A percentile compares a stretch with the other conserved stretches of the same genome.
Evolutionary conservation across 2,797 vertebrate species (phyloP).

Genomic region (Pitangus sulphuratus): DNA sequence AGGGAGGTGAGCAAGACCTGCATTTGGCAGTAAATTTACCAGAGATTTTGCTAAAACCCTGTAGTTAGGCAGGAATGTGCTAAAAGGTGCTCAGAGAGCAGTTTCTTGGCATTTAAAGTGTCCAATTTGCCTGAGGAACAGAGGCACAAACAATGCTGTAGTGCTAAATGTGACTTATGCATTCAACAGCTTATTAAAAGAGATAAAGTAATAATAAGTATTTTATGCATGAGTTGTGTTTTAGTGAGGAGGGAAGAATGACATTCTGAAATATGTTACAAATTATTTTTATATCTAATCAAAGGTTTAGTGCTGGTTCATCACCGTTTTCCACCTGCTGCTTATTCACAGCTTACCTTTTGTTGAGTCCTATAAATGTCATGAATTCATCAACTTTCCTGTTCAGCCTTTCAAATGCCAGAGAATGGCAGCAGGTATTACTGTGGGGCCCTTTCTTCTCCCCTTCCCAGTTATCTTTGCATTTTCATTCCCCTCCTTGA

Average conservation of each 20-base stretch:
- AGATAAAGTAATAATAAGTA: not conserved
- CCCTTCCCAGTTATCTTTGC: not conserved
- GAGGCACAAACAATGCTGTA: not conserved
- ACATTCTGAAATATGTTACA: not conserved
- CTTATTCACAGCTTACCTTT: slow-evolving; percentile 10
- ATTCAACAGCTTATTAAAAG: not conserved
- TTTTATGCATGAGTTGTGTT: not conserved
- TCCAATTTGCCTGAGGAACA: not conserved
- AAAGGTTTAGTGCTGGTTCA: slow-evolving; percentile 6
- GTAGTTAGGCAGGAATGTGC: not conserved
- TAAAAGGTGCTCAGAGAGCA: not conserved
- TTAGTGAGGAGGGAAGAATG: not conserved
- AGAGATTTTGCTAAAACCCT: rapidly evolving
- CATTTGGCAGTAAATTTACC: not conserved
- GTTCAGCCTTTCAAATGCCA: not conserved
- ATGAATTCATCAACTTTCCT: not conserved
- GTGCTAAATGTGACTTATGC: not conserved
- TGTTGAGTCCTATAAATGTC: not conserved
- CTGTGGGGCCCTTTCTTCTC: not conserved
- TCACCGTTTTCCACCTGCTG: not conserved
- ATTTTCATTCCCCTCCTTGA: not conserved
- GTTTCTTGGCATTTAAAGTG: not conserved
- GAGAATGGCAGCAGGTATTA: not conserved
- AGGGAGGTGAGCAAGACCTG: not conserved
- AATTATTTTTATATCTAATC: slow-evolving; percentile 2